A percentile compares a stretch with the other conserved stretches of the same genome.
phyloP scores from a whole-genome alignment of 2,888 invertebrate species.

The Pseudeuparius sepicola region DNA sequence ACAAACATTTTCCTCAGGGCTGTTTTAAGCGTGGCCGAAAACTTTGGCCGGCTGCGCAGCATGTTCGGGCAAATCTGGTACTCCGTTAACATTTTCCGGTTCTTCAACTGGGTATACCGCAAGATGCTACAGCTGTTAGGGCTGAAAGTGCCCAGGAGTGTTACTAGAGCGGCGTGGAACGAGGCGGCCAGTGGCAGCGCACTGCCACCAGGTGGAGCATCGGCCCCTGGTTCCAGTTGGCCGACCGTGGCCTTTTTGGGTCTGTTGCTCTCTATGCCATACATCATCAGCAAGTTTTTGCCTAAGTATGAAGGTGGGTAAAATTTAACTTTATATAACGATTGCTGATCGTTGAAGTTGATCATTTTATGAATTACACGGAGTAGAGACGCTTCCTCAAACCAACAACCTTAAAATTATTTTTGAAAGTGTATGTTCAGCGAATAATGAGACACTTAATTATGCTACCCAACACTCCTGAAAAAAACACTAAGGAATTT shows the following conservation, averaged over 20 bases:
- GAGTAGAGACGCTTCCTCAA: too few species aligned
- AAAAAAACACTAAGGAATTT: too few species aligned
- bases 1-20: conserved; percentile 42
- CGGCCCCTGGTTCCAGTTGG: conserved; percentile 54
- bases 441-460: too few species aligned
- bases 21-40: conserved; percentile 91
- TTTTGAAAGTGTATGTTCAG: too few species aligned
- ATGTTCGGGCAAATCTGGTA: conserved; percentile 83
- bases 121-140: conserved; percentile 63
- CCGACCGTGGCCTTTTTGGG: conserved; percentile 84
- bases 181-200: conserved; percentile 32
- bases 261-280: conserved; percentile 83
- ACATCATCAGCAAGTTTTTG: conserved; percentile 76
- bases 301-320: conserved; percentile 53
- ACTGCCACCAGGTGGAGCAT: conserved; percentile 27
- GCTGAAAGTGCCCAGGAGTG: conserved; percentile 38
- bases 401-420: too few species aligned
- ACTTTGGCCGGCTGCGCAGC: conserved; percentile 73
- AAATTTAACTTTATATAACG: background rate
- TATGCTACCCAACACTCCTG: too few species aligned
- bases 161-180: conserved; percentile 34
- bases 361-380: too few species aligned
- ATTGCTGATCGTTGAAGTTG: background rate
- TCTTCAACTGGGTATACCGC: conserved; percentile 70
- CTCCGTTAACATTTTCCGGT: conserved; percentile 72